Evolutionary conservation across 1,140 invertebrate genomes (phyloP).

Genomic region (Formica selysi): DNA sequence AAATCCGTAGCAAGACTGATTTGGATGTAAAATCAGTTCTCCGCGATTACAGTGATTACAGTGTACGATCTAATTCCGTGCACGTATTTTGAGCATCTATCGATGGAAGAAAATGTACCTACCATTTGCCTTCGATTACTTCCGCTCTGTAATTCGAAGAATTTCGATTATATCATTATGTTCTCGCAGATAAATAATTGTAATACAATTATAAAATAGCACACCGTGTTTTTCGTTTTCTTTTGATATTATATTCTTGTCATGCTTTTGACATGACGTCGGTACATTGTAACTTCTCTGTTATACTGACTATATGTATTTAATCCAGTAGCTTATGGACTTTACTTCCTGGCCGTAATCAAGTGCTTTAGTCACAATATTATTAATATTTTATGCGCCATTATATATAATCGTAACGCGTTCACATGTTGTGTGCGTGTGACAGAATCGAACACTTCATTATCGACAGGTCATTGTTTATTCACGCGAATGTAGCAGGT

Average conservation of each 20-base stretch:
- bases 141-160: not conserved
- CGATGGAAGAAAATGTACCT: not conserved
- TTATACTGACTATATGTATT: conserved; percentile 23
- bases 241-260: not conserved
- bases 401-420: not conserved
- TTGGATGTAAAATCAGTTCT: not conserved
- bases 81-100: not conserved
- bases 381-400: conserved; percentile 20
- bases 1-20: not conserved
- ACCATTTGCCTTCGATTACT: conserved; percentile 27
- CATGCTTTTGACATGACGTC: not conserved
- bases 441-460: conserved; percentile 19
- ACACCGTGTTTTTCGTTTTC: not conserved
- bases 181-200: not conserved
- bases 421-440: not conserved
- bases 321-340: conserved; percentile 11
- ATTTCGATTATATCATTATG: not conserved
- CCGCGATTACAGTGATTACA: too few relatives aligned
- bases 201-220: not conserved
- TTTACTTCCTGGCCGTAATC: conserved; percentile 8
- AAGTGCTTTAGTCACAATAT: conserved; percentile 19
- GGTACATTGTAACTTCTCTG: not conserved
- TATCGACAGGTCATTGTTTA: conserved; percentile 45
- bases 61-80: conserved; percentile 6
- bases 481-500: not conserved